A percentile compares a stretch with the other conserved stretches of the same genome.
phyloP scores from a whole-genome alignment of 2,797 vertebrate genomes.

The Phataginus tetradactyla region DNA sequence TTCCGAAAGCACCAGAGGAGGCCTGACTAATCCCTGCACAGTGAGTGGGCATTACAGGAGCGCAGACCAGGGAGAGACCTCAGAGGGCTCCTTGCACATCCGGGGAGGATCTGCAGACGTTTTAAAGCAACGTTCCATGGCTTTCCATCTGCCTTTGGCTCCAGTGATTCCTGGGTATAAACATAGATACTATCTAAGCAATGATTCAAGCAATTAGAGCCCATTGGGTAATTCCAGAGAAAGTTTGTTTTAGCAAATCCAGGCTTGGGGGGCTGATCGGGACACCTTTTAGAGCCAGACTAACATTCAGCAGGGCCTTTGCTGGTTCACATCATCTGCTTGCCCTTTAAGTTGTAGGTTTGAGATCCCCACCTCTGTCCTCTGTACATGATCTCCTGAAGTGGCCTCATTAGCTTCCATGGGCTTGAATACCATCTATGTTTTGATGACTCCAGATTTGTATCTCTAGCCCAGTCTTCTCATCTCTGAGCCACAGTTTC shows the following conservation, averaged over 20 bases:
- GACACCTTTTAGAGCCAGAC: background rate
- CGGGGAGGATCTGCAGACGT: background rate
- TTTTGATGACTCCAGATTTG: background rate
- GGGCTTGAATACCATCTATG: background rate
- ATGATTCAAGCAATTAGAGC: background rate
- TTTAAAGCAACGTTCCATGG: background rate
- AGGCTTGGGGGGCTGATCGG: background rate
- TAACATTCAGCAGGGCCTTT: background rate
- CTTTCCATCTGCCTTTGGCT: slow-evolving; percentile 20
- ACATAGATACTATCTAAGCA: background rate
- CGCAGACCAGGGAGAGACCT: background rate
- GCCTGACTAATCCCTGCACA: background rate
- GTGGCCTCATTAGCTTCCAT: background rate
- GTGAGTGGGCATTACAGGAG: rapidly evolving
- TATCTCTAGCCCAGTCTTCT: background rate
- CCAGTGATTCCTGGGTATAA: background rate
- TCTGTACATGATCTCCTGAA: background rate
- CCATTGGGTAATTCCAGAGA: background rate
- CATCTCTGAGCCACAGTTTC: background rate
- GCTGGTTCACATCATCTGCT: background rate
- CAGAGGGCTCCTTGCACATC: background rate
- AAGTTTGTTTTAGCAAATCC: background rate
- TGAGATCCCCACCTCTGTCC: background rate
- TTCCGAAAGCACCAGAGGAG: background rate
- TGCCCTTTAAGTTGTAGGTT: background rate